A percentile compares a stretch with the other conserved stretches of the same genome.
These are phyloP conservation scores for Drosophila histrio DNA, from an alignment of 2,888 invertebrate genomes.

Conservation along the genomic window DNA sequence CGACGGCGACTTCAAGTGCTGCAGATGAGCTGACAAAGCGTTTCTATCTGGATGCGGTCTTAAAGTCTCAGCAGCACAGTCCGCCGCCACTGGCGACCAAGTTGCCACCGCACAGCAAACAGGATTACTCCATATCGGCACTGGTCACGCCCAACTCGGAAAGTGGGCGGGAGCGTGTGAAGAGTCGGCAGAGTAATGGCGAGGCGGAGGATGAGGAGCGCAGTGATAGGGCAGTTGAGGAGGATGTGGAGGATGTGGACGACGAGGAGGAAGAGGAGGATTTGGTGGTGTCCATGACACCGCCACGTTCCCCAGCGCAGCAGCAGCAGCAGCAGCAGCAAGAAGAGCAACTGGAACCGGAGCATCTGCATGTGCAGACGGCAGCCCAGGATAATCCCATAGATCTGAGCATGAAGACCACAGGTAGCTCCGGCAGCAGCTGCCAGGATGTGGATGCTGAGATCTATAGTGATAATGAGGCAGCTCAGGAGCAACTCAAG, in stretches of 20 bases:
- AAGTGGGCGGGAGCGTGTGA: slow-evolving; percentile 78
- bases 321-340: slow-evolving; percentile 67
- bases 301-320: slow-evolving; percentile 85
- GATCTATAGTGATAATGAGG: slow-evolving; percentile 63
- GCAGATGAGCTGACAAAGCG: slow-evolving; percentile 89
- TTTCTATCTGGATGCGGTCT: slow-evolving; percentile 90
- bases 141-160: slow-evolving; percentile 83
- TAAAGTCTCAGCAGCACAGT: slow-evolving; percentile 88
- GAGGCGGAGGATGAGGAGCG: slow-evolving; percentile 63
- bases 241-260: slow-evolving; percentile 31
- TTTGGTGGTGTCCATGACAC: slow-evolving; percentile 86
- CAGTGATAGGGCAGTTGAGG: slow-evolving; percentile 32
- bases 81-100: slow-evolving; percentile 74
- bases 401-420: slow-evolving; percentile 90
- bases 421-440: slow-evolving; percentile 85
- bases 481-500: neutral
- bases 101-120: slow-evolving; percentile 69
- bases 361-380: slow-evolving; percentile 68
- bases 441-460: slow-evolving; percentile 61
- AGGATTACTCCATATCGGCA: slow-evolving; percentile 81
- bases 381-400: slow-evolving; percentile 88
- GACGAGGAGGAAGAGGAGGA: slow-evolving; percentile 85
- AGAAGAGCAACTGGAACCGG: slow-evolving; percentile 57
- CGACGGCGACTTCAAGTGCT: slow-evolving; percentile 86
- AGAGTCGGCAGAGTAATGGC: slow-evolving; percentile 75